Percentiles rank a stretch among this genome's conserved stretches.
phyloP scores from a whole-genome alignment of 2,113 vertebrate genomes.

The Bathybates hornii region DNA sequence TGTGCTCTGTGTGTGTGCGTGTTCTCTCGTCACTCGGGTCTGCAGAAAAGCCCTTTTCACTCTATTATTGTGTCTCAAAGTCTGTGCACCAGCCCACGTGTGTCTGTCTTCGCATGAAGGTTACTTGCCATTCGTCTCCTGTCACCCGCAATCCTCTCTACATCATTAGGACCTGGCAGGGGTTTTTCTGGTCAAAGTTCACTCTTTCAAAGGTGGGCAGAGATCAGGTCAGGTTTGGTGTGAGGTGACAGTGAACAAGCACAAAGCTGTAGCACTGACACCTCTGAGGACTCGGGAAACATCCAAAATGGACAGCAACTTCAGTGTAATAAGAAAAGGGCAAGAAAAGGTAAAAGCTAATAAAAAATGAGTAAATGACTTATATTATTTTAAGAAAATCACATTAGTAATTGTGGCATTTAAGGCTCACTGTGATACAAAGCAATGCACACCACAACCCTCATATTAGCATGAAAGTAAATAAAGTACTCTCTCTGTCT shows the following conservation, averaged over 20 bases:
- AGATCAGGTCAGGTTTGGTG: constrained; percentile 40
- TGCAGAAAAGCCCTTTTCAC: constrained; percentile 39
- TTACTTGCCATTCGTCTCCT: constrained; percentile 61
- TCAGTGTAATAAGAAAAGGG: not conserved
- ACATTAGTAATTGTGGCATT: not conserved
- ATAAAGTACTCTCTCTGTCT: not conserved
- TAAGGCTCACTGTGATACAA: not conserved
- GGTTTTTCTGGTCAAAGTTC: constrained; percentile 60
- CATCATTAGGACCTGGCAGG: constrained; percentile 64
- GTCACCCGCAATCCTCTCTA: constrained; percentile 51
- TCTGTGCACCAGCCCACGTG: constrained; percentile 25
- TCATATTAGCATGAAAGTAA: not conserved
- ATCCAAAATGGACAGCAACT: not conserved
- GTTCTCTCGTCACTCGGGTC: constrained; percentile 50
- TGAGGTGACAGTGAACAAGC: constrained; percentile 63
- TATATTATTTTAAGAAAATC: not conserved
- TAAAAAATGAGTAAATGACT: not conserved
- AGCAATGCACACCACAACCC: not conserved
- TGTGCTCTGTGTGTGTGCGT: not conserved
- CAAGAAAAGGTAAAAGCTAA: not conserved
- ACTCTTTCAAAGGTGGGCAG: constrained; percentile 50
- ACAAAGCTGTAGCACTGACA: constrained; percentile 42
- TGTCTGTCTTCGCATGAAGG: constrained; percentile 31
- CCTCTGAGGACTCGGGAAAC: constrained; percentile 4
- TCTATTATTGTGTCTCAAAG: constrained; percentile 32